phyloP scores from a whole-genome alignment of 2,888 invertebrate species.

The Serripes groenlandicus region DNA sequence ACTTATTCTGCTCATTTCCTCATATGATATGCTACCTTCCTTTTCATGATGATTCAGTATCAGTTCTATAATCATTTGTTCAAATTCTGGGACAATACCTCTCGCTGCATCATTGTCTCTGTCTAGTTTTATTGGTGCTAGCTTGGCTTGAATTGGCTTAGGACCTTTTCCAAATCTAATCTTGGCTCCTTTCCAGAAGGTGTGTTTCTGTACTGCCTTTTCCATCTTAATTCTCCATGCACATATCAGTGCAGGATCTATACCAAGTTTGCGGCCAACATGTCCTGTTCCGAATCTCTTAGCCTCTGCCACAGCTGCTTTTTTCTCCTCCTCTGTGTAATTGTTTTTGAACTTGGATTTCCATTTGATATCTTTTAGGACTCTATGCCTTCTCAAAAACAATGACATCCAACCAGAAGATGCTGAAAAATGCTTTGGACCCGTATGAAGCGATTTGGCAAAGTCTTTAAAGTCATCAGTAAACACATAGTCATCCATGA shows the following conservation, averaged over 20 bases:
- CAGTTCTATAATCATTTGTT: conserved; percentile 55
- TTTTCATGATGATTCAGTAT: conserved; percentile 52
- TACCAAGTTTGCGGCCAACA: conserved; percentile 57
- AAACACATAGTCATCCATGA: conserved; percentile 58
- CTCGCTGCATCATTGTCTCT: conserved; percentile 47
- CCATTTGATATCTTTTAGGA: conserved; percentile 52
- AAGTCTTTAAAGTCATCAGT: conserved; percentile 66
- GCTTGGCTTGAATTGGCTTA: conserved; percentile 30
- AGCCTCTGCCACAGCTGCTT: conserved; percentile 54
- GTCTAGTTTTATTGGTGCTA: conserved; percentile 31
- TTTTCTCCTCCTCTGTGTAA: conserved; percentile 63
- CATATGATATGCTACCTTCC: conserved; percentile 64
- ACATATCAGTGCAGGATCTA: conserved; percentile 60
- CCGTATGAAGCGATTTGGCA: conserved; percentile 62
- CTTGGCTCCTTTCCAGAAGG: conserved; percentile 62
- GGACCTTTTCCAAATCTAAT: conserved; percentile 56
- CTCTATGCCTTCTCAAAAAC: conserved; percentile 57
- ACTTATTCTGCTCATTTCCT: conserved; percentile 61
- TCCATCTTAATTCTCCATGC: conserved; percentile 67
- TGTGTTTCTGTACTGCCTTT: conserved; percentile 42
- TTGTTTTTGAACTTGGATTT: conserved; percentile 64
- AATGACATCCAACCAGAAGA: conserved; percentile 60
- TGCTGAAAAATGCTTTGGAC: conserved; percentile 60
- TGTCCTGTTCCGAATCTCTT: conserved; percentile 61
- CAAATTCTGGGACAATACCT: conserved; percentile 64